These are phyloP conservation scores for Aleiodes leptofemur DNA, from an alignment of 2,888 invertebrate genomes.

Conservation along the genomic window DNA sequence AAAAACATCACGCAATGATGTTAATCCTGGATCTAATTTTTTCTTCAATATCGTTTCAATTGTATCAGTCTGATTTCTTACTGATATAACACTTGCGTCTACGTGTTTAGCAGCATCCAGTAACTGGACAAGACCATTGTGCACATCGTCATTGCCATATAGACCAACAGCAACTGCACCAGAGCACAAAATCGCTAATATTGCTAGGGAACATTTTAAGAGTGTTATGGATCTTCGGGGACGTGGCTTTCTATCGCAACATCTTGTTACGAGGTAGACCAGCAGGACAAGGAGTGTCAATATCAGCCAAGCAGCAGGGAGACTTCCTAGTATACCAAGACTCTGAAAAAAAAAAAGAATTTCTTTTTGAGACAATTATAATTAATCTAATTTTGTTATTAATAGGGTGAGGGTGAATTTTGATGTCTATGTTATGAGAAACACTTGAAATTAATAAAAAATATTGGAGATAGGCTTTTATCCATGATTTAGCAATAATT, in stretches of 20 bases:
- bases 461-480: no score
- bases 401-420: no score
- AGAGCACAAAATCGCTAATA: conserved; percentile 91
- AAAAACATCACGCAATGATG: conserved; percentile 85
- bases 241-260: conserved; percentile 95
- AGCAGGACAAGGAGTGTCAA: conserved; percentile 91
- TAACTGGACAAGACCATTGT: conserved; percentile 91
- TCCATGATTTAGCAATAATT: no score
- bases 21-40: conserved; percentile 83
- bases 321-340: conserved; percentile 92
- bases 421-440: no score
- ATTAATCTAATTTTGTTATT: no score
- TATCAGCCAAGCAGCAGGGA: conserved; percentile 96
- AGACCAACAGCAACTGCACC: conserved; percentile 93
- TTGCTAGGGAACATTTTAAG: conserved; percentile 86
- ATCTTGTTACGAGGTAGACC: conserved; percentile 94
- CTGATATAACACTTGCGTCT: conserved; percentile 86
- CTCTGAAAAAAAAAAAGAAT: conserved; percentile 80
- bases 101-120: conserved; percentile 88
- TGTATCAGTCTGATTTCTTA: conserved; percentile 88
- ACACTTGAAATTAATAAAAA: no score
- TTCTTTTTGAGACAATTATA: no score
- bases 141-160: conserved; percentile 96
- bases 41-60: conserved; percentile 85
- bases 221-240: conserved; percentile 92